Conservation (phyloP, 1,140 invertebrate species). For the Drosophila nikananu region DNA sequence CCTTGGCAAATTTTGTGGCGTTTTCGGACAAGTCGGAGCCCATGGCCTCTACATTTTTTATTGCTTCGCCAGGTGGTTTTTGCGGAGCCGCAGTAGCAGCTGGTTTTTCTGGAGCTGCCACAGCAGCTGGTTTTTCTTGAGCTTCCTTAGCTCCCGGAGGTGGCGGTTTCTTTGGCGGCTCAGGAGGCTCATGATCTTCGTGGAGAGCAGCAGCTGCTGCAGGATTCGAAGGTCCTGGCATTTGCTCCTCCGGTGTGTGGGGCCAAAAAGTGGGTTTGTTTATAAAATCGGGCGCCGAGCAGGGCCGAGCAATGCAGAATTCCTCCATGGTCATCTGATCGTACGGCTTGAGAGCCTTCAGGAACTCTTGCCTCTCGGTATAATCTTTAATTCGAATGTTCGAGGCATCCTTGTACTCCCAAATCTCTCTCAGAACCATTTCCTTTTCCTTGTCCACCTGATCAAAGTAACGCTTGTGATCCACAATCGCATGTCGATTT, state of each 20-base stretch:
- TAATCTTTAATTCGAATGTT: conserved; percentile 50
- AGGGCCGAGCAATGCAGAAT: conserved; percentile 89
- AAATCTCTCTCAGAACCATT: conserved; percentile 25
- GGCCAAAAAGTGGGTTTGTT: conserved; percentile 93
- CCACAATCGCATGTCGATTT: conserved; percentile 55
- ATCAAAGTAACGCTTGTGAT: conserved; percentile 58
- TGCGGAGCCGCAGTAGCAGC: background rate
- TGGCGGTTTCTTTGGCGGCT: conserved; percentile 15
- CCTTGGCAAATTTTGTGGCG: conserved; percentile 10
- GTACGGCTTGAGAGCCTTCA: conserved; percentile 86
- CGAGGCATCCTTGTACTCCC: conserved; percentile 52
- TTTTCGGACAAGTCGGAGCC: conserved; percentile 28
- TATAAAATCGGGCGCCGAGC: conserved; percentile 88
- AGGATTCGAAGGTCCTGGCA: conserved; percentile 48
- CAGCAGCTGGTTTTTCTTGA: background rate
- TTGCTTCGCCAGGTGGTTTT: background rate
- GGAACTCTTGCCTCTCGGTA: conserved; percentile 3
- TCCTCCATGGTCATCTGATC: conserved; percentile 96
- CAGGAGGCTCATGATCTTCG: conserved; percentile 6
- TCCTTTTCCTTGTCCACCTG: conserved; percentile 31
- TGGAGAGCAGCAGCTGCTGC: conserved; percentile 27
- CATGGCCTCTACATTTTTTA: conserved; percentile 10
- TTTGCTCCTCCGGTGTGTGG: conserved; percentile 87
- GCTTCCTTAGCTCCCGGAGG: background rate
- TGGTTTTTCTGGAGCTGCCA: background rate